Evolutionary conservation across 2,797 vertebrate species (phyloP).

Genomic region (Halcyon chelicuti): DNA sequence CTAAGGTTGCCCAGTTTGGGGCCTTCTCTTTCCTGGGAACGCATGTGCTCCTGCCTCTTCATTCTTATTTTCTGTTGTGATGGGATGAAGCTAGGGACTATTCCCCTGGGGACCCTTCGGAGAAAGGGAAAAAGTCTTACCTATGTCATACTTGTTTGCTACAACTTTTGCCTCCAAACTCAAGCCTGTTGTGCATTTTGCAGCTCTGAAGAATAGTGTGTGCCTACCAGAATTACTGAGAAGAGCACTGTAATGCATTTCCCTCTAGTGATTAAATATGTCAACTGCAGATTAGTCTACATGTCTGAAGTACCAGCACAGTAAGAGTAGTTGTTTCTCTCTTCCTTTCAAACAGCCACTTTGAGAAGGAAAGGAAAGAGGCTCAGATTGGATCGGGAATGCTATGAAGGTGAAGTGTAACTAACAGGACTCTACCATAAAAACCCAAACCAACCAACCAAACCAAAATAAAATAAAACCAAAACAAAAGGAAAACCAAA

Average conservation of each 20-base stretch:
- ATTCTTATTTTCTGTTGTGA: neutral
- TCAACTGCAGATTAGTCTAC: neutral
- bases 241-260: conserved; percentile 3
- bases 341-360: neutral
- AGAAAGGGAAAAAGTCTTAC: neutral
- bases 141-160: fast-evolving
- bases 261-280: conserved; percentile 49
- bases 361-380: neutral
- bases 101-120: neutral
- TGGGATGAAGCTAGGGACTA: neutral
- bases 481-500: no score
- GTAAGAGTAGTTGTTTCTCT: neutral
- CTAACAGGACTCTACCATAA: neutral
- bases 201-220: neutral
- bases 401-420: neutral
- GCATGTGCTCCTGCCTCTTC: neutral
- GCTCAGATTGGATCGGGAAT: neutral
- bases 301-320: neutral
- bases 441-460: no score
- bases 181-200: neutral
- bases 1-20: neutral
- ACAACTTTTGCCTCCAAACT: neutral
- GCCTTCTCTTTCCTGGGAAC: neutral
- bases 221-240: neutral
- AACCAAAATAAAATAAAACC: neutral